These are phyloP conservation scores for Lagocephalus sceleratus DNA, from an alignment of 2,797 vertebrate genomes.

Conservation along the genomic window DNA sequence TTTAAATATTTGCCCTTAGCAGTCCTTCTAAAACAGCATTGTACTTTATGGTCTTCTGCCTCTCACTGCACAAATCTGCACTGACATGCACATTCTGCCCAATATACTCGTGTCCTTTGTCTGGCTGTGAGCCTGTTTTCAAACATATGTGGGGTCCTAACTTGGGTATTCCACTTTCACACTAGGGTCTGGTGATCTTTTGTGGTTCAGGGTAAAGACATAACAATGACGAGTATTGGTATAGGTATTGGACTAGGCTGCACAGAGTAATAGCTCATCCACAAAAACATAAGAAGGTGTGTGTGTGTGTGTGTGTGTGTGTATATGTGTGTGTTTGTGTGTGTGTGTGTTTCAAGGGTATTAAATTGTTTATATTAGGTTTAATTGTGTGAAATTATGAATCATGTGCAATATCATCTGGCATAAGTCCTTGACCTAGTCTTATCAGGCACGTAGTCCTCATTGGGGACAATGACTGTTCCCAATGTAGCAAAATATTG, in stretches of 20 bases:
- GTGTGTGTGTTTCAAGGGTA: not conserved
- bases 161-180: no score
- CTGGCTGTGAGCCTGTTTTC: conserved; percentile 10
- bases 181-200: no score
- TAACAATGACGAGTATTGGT: no score
- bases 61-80: conserved; percentile 16
- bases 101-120: conserved; percentile 26
- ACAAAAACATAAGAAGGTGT: no score
- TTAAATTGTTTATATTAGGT: not conserved
- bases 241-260: no score
- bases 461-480: not conserved
- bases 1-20: not conserved
- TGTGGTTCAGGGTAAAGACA: no score
- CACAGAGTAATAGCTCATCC: no score
- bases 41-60: not conserved
- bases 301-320: not conserved
- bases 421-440: not conserved
- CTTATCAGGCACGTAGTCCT: not conserved
- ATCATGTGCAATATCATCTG: not conserved
- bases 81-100: conserved; percentile 20
- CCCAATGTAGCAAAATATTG: not conserved
- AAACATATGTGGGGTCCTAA: conserved; percentile 9
- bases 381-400: not conserved
- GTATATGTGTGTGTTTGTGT: not conserved
- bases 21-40: not conserved